Base-by-base conservation (phyloP, 2,888 invertebrate species). In the Flexamia atlantica region DNA sequence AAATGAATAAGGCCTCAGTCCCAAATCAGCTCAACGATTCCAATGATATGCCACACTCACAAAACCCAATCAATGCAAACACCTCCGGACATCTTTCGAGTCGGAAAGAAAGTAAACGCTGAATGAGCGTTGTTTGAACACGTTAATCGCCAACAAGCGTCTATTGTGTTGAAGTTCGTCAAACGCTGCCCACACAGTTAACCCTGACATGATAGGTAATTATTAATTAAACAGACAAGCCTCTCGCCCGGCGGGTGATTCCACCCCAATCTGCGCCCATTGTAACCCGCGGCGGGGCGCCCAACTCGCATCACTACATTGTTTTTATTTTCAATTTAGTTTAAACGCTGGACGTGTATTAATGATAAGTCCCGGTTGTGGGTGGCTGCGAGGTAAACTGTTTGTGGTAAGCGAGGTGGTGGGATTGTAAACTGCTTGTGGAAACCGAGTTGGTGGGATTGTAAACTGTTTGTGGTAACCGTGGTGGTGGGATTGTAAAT, bases 271-370 rank as follows among this genome's bases (percentile, higher is more conserved):
- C 82, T 82, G 82, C 50, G 36, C 10, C 46, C 46, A 79, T 83
- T 79, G 83, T 79, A 42, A 20, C 30, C 10, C 17, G 28, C 79
- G 2, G 42, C 60, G 57, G 64, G 83, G 46, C 36, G 46, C 79
- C 80, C 23, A 30, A 32, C 83, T 36, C 20, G 68, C 82, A 82
- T 82, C 82, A 53, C 68, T 68, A 68, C 53, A 70, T 82, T 82
- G 82, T 82, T 82, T 82, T 82, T 82, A 72, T 82, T 82, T 82
- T 82, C 82, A 82, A 82, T 82, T 82, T 82, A 72, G 82, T 82
- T 72, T 72, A 82, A 82, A 82, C 70, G 82, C 72, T 72, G 70
- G 82, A 82, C 82, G 57, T 82, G 72, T 82, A 82, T 82, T 82
- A 72, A 82, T 82, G 82, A 32, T 72, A 82, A 82, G 82, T 25